Evolutionary conservation across 2,797 vertebrate genomes (phyloP), one percentile per base, ranked within the genome.

Genomic region (Chaenodraco wilsoni): DNA sequence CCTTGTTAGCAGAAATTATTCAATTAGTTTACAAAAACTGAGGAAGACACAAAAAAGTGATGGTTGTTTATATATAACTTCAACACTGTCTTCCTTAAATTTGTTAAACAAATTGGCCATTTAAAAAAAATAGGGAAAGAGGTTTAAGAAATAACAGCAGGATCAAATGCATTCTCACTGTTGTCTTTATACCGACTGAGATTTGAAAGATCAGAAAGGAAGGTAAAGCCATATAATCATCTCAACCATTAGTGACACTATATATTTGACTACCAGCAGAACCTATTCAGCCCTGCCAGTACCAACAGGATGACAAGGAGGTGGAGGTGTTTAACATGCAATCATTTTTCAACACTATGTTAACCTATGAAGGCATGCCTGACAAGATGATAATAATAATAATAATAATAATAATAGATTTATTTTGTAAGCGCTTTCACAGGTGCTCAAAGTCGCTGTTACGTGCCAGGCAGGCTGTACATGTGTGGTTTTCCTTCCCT

Each of bases 1-100:
- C 62, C 51, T 69, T 77, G 82, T 87, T 84, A 62, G 52, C 19
- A 54, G 31, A 87, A 88, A 88, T 85, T 62, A 81, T 77, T 83
- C 16, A 68, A 79, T 82, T 78, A 88, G 41, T 70, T 75, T 50
- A 48, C 17, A 31, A 52, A 17, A n/a, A 75, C 48, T n/a, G 13
- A 51, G 27, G 62, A 69, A 79, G 1, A 70, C 59, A 59, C n/a
- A 63, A 60, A 72, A 77, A 69, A 63, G 37, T 54, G 46, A 68
- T 40, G 15, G 49, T 56, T 60, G 62, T 83, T 82, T 69, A 74
- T 59, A 2, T 45, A 62, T 81, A 57, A 66, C 63, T 74, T 79
- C n/a, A 79, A 66, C 44, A 75, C 5, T 27, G 0, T 65, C 41
- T 71, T 23, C 10, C 21, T 70, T 45, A 13, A 69, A 64, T 74